A percentile compares a stretch with the other conserved stretches of the same genome.
These are phyloP conservation scores for Pachydiplax longipennis DNA, from an alignment of 2,888 invertebrate genomes.

Conservation along the genomic window DNA sequence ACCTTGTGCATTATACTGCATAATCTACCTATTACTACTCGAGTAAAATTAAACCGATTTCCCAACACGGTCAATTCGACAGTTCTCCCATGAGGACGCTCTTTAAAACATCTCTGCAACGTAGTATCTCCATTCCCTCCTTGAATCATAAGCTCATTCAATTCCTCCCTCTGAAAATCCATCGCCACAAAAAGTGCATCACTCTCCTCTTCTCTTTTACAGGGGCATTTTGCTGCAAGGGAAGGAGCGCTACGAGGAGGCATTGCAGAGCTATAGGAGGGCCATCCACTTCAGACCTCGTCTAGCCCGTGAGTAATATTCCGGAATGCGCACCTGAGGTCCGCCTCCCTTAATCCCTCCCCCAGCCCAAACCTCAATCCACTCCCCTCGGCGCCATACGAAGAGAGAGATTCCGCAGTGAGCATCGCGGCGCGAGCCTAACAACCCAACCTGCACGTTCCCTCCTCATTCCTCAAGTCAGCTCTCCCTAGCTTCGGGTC, in stretches of 20 bases:
- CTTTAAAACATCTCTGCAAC: no score
- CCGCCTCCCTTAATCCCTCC: constrained; percentile 52
- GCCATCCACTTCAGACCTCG: constrained; percentile 93
- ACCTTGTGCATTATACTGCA: no score
- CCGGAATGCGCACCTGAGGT: constrained; percentile 50
- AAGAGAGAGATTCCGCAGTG: not conserved
- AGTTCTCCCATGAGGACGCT: no score
- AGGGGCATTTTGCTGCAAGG: constrained; percentile 93
- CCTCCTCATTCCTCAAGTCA: no score
- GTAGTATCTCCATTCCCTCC: not conserved
- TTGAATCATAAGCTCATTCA: not conserved
- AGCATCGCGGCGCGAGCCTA: not conserved
- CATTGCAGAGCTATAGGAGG: constrained; percentile 87
- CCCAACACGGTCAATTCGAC: no score
- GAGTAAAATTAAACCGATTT: no score
- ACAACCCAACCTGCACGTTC: not conserved
- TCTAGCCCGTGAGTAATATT: constrained; percentile 80
- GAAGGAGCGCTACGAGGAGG: constrained; percentile 84
- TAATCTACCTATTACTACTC: no score
- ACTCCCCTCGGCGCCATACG: not conserved
- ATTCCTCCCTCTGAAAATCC: not conserved
- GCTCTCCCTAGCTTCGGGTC: not conserved
- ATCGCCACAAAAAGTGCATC: not conserved
- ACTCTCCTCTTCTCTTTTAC: constrained; percentile 59
- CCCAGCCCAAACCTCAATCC: not conserved